Evolutionary conservation across 2,888 invertebrate genomes (phyloP), one percentile per base, ranked within the genome.

Genomic region (Coenonympha glycerion): DNA sequence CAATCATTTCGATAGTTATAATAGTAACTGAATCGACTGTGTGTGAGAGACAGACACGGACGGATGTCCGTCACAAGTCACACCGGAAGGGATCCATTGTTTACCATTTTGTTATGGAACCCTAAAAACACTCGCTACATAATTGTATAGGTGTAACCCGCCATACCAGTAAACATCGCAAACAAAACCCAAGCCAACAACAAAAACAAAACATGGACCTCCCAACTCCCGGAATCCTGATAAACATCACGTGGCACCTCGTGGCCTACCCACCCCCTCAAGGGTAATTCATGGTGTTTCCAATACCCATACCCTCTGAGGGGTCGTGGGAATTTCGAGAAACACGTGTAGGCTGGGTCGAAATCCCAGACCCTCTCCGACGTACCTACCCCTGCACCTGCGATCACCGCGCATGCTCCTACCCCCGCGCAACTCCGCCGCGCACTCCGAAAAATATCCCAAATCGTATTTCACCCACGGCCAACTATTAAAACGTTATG

Each of bases 401-500:
- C 58, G 54, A 8, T 49, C 66, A 18, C 42, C 55, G 58, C 64
- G 58, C 63, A 42, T 55, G 73, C 71, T 62, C 58, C 62, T 63
- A 44, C 50, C 54, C n/a, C 48, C 70, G 81, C 82, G 81, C 84
- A 81, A n/a, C 66, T 56, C 55, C 52, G 52, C 63, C 65, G 81
- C 83, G 80, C 84, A 80, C 55, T 53, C 67, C 69, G 61, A 68
- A 69, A 68, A 69, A 70, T 65, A 67, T 63, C 60, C 59, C 65
- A 59, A 60, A 65, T 57, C 71, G 62, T 79, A 80, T 84, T 84
- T 84, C 82, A 68, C 57, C 67, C 56, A 63, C 66, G 65, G 68
- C 61, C 63, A 65, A 74, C 73, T 61, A 69, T 70, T 78, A 80
- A 81, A 83, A 78, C 75, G 70, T 64, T 57, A 77, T 78, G 76